phyloP scores from a whole-genome alignment of 2,888 invertebrate species.

The Linnaemya tessellans region DNA sequence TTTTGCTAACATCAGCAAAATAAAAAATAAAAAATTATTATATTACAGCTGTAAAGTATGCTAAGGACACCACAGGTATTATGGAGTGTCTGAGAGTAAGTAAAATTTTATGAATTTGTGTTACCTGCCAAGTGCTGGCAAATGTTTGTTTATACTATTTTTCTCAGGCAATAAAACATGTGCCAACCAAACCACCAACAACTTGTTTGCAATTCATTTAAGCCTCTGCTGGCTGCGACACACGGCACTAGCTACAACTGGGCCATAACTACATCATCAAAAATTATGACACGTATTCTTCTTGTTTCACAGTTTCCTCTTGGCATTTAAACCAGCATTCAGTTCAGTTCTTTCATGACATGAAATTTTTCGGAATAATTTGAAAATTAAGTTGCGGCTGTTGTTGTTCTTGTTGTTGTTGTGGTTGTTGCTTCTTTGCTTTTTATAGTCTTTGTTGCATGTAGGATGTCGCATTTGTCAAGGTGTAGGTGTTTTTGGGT shows the following conservation, averaged over 20 bases:
- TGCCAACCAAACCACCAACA: background rate
- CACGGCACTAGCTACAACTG: slow-evolving; percentile 4
- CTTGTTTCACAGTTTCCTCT: slow-evolving; percentile 41
- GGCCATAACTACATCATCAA: slow-evolving; percentile 28
- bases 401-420: background rate
- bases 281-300: slow-evolving; percentile 67
- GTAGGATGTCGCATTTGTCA: slow-evolving; percentile 38
- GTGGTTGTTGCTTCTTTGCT: background rate
- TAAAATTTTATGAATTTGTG: background rate
- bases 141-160: background rate
- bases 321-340: slow-evolving; percentile 21
- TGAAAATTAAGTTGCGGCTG: slow-evolving; percentile 5
- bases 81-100: background rate
- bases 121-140: background rate
- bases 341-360: background rate
- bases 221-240: slow-evolving; percentile 27
- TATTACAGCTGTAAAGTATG: slow-evolving; percentile 13
- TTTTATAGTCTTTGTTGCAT: slow-evolving; percentile 4
- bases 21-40: background rate
- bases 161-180: background rate
- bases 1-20: slow-evolving; percentile 10
- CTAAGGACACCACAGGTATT: slow-evolving; percentile 12
- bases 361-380: slow-evolving; percentile 18
- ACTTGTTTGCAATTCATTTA: slow-evolving; percentile 53
- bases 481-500: background rate